Conservation (phyloP, 1,140 invertebrate species). For the Hyles vespertilio region DNA sequence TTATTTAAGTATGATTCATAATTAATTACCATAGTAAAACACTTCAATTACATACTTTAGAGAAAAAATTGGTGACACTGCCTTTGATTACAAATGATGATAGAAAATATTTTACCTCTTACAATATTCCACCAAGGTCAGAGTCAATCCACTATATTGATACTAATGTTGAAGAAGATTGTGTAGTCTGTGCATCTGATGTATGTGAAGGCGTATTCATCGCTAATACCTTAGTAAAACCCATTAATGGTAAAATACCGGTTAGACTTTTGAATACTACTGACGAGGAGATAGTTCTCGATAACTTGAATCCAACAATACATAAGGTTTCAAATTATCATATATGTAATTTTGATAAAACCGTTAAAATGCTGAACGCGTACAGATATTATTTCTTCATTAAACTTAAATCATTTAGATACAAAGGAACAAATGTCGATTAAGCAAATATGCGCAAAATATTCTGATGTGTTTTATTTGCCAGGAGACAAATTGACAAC, state of each 20-base stretch:
- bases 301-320: slow-evolving; percentile 16
- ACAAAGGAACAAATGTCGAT: slow-evolving; percentile 7
- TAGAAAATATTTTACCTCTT: slow-evolving; percentile 4
- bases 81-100: too few species aligned
- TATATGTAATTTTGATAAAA: slow-evolving; percentile 12
- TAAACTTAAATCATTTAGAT: slow-evolving; percentile 25
- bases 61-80: too few species aligned
- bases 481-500: slow-evolving; percentile 25
- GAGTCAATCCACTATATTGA: slow-evolving; percentile 23
- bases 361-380: slow-evolving; percentile 1
- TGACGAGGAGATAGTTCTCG: slow-evolving; percentile 12
- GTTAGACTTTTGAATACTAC: slow-evolving; percentile 24
- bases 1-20: slow-evolving; percentile 18
- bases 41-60: neutral
- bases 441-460: slow-evolving; percentile 37
- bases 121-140: slow-evolving; percentile 17
- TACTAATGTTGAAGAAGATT: slow-evolving; percentile 14
- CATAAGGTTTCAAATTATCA: slow-evolving; percentile 16
- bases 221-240: slow-evolving; percentile 20
- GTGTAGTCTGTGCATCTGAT: slow-evolving; percentile 19
- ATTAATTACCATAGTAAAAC: slow-evolving; percentile 15
- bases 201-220: slow-evolving; percentile 18
- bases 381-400: slow-evolving; percentile 6
- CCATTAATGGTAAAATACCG: slow-evolving; percentile 17
- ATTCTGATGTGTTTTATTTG: slow-evolving; percentile 30